phyloP scores from a whole-genome alignment of 2,113 vertebrate species.

The Catagonus wagneri region DNA sequence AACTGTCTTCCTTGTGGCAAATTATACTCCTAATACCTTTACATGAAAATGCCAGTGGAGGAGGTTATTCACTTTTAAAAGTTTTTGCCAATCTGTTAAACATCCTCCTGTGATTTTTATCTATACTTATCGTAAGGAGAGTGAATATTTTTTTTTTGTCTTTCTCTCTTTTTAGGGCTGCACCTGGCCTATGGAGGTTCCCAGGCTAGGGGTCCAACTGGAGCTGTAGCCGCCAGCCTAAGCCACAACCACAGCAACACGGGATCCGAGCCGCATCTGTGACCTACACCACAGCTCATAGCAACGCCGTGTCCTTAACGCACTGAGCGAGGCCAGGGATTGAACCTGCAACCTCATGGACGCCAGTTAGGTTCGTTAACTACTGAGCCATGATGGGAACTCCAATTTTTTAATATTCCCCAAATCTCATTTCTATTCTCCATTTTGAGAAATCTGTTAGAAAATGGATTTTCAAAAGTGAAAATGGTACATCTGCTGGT shows the following conservation, averaged over 20 bases:
- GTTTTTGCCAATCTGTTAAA: not conserved
- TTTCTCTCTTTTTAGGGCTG: too few relatives aligned
- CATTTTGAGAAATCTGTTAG: slow-evolving; percentile 26
- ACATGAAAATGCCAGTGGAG: not conserved
- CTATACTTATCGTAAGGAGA: slow-evolving; percentile 24
- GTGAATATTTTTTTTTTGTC: not conserved
- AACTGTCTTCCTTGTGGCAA: not conserved
- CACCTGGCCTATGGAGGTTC: too few relatives aligned
- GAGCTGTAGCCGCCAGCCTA: too few relatives aligned
- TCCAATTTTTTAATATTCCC: slow-evolving; percentile 31
- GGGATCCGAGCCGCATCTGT: too few relatives aligned
- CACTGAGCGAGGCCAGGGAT: too few relatives aligned
- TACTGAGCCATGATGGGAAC: too few relatives aligned
- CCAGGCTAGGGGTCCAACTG: too few relatives aligned
- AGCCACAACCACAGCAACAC: too few relatives aligned
- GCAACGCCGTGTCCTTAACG: too few relatives aligned
- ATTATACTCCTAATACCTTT: not conserved
- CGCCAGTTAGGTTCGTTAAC: too few relatives aligned
- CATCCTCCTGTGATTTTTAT: slow-evolving; percentile 33
- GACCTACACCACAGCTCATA: too few relatives aligned
- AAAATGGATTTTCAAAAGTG: slow-evolving; percentile 32
- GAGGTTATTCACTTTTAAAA: not conserved
- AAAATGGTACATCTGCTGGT: not conserved
- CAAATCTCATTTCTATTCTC: slow-evolving; percentile 2
- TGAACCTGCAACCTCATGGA: too few relatives aligned